Evolutionary conservation across 2,797 vertebrate species (phyloP), one percentile per base, ranked within the genome.

Genomic region (Percopsis omiscomaycus): DNA sequence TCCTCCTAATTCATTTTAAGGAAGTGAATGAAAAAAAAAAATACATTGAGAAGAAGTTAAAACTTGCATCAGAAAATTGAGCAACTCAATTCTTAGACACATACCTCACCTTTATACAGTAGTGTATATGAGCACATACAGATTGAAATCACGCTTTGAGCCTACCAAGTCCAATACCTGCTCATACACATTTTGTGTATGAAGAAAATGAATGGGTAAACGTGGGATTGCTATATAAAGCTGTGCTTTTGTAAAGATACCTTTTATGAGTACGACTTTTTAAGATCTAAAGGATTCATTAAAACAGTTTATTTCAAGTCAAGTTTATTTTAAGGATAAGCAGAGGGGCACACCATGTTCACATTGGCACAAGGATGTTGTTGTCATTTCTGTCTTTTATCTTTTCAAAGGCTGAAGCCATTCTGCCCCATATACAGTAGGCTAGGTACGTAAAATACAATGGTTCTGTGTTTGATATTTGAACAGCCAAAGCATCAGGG

Each of bases 381-480:
- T 56, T 66, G 9, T 28, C 64, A 37, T 58, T 64, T 47, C 54
- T 70, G 46, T 44, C 62, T 30, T 64, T 16, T 8, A 49, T 71
- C 4, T 61, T 76, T 73, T 80, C 51, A 62, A 68, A 49, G 51
- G 55, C 59, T 61, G 59, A 42, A 16, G 66, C 62, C 58, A 16
- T 51, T 74, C 54, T 53, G 45, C 59, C 49, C 1, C 69, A 76
- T 42, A 42, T 9, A 8, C 22, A 22, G 22, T 22, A 22, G 22
- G 6, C 9, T 42, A 2, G 70, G 72, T 79, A 73, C 68, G 65
- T 27, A 56, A 44, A 68, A 78, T 14, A 88, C 81, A 86, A 88
- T 82, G 52, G 48, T 49, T 67, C 69, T 73, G 64, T 86, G 81
- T 85, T 66, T 79, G 65, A 76, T 54, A 72, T 71, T 48, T 70